Evolutionary conservation across 2,113 vertebrate species (phyloP).

Genomic region (Campylomormyrus numenius): DNA sequence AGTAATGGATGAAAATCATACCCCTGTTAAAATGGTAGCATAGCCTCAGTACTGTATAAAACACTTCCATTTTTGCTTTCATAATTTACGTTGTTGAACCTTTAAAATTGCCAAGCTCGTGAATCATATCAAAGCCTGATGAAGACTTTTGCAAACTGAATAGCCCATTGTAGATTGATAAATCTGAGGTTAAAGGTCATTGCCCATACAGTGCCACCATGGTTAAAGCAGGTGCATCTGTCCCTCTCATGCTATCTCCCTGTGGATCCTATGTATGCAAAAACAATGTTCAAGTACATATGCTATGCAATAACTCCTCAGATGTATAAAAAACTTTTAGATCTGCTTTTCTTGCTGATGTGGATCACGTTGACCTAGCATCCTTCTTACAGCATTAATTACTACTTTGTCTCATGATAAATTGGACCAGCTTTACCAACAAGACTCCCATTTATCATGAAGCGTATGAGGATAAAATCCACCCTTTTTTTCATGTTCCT

Average conservation of each 20-base stretch:
- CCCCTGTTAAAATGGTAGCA: conserved; percentile 31
- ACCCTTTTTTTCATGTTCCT: conserved; percentile 33
- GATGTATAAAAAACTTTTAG: conserved; percentile 24
- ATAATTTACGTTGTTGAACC: conserved; percentile 42
- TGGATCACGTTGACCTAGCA: conserved; percentile 48
- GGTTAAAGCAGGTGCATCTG: not conserved
- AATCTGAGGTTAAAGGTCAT: conserved; percentile 24
- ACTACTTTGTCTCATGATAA: conserved; percentile 57
- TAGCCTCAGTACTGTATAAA: not conserved
- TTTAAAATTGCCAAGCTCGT: conserved; percentile 31
- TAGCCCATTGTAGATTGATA: conserved; percentile 33
- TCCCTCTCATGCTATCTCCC: not conserved
- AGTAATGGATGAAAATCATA: conserved; percentile 38
- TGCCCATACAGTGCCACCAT: conserved; percentile 1
- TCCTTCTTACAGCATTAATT: conserved; percentile 66
- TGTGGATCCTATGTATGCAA: not conserved
- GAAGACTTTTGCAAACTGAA: conserved; percentile 29
- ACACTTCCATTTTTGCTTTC: conserved; percentile 31
- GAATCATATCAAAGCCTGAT: conserved; percentile 38
- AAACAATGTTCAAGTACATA: conserved; percentile 23
- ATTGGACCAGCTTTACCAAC: conserved; percentile 52
- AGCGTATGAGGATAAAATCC: conserved; percentile 41
- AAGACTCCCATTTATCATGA: conserved; percentile 59
- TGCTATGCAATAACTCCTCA: conserved; percentile 21
- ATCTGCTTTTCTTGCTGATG: conserved; percentile 53